Evolutionary conservation across 2,888 invertebrate species (phyloP), one percentile per base, ranked within the genome.

Genomic region (Neoscelio sp.): DNA sequence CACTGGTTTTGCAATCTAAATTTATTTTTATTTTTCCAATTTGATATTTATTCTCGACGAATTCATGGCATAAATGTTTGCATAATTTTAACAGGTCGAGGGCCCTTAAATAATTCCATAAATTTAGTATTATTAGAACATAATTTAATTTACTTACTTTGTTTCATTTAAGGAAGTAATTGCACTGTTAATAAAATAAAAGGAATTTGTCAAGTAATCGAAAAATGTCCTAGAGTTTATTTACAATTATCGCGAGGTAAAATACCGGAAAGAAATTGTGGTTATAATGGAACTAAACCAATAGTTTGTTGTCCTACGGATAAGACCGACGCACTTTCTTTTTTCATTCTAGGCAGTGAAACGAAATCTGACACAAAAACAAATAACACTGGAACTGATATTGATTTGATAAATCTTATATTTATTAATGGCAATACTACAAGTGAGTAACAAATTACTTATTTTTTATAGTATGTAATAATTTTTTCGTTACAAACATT

Each of bases 271-370:
- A 10, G 38, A 35, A 35, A 35, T 26, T 68, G 68, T 13, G 38
- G 46, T 2, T 68, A 46, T 8, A 58, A 70, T 40, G 48, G 58
- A 30, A 50, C 28, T 1, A 30, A 18, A 5, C 70, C 70, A 1
- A 46, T 70, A 8, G 58, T 70, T 3, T 70, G 70, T 6, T 70
- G 70, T 35, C 0, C 50, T 2, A 7, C 40, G 13, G 50, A 70
- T 35, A 5, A 13, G 6, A 15, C 38, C 13, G 56, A 56, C 28
- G 46, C 26, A 6, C 56, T 68, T n/a, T 28, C 68, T 17, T n/a
- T 68, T 0, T 68, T 44, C 38, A 67, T 67, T 13, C 42, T 67
- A 6, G 54, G 33, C 0, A n/a, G n/a, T n/a, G n/a, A 52, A 40
- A 52, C 17, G 28, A 7, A 26, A 64, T 38, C 3, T 17, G 2